phyloP scores from a whole-genome alignment of 2,113 vertebrate genomes.

The Mionectes macconnelli region DNA sequence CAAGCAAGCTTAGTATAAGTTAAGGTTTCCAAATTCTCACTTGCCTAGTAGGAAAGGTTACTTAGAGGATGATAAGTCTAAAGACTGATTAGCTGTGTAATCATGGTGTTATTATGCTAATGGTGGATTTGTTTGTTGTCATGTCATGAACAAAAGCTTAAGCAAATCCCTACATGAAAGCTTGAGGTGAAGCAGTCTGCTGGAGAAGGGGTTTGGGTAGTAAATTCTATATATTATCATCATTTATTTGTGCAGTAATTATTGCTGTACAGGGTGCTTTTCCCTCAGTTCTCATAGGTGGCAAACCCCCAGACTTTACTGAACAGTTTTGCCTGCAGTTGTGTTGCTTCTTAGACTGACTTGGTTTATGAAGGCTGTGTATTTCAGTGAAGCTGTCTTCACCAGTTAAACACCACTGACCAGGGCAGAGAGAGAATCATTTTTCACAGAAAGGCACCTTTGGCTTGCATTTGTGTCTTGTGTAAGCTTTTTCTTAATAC shows the following conservation, averaged over 20 bases:
- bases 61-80: slow-evolving; percentile 46
- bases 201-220: not conserved
- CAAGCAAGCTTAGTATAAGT: not conserved
- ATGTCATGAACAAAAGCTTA: slow-evolving; percentile 1
- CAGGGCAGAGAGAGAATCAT: not conserved
- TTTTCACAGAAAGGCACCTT: not conserved
- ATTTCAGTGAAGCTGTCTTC: not conserved
- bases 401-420: not conserved
- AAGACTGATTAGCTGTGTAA: slow-evolving; percentile 78
- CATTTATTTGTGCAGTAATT: not conserved
- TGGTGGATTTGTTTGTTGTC: slow-evolving; percentile 59
- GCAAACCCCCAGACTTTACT: not conserved
- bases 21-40: not conserved
- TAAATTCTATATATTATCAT: not conserved
- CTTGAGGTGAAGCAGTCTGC: not conserved
- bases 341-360: not conserved
- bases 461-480: not conserved
- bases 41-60: slow-evolving; percentile 16
- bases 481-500: not conserved
- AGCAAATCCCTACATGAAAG: slow-evolving; percentile 1
- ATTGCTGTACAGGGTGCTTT: not conserved
- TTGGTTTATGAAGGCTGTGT: not conserved
- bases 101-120: slow-evolving; percentile 72
- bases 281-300: not conserved
- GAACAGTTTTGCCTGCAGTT: not conserved